Percentiles rank a stretch among this genome's conserved stretches.
Conservation (phyloP, 1,140 invertebrate species). For the Drosophila gunungcola region DNA sequence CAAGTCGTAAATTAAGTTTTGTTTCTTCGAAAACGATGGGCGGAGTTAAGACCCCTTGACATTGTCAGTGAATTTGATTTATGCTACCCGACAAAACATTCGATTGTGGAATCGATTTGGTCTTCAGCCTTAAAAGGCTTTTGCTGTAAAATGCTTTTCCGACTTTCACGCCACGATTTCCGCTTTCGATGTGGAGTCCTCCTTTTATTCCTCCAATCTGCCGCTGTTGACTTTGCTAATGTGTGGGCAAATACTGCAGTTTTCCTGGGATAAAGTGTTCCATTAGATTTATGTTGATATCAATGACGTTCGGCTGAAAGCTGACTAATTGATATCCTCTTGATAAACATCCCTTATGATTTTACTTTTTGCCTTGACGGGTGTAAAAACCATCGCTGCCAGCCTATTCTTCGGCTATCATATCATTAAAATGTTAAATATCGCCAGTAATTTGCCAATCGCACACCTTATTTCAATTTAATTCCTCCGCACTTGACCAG, state of each 20-base stretch:
- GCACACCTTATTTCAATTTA: slow-evolving; percentile 53
- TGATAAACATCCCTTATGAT: background rate
- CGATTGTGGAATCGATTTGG: slow-evolving; percentile 53
- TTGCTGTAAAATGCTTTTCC: slow-evolving; percentile 64
- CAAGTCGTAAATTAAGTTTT: slow-evolving; percentile 54
- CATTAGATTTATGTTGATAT: background rate
- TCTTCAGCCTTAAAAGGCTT: slow-evolving; percentile 67
- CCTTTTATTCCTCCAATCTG: slow-evolving; percentile 13
- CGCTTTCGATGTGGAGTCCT: slow-evolving; percentile 39
- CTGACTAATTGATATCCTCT: slow-evolving; percentile 14
- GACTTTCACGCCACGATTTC: slow-evolving; percentile 58
- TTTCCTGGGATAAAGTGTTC: slow-evolving; percentile 27
- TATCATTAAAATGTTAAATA: slow-evolving; percentile 58
- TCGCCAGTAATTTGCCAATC: slow-evolving; percentile 64
- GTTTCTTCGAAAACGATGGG: slow-evolving; percentile 30
- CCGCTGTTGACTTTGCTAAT: slow-evolving; percentile 73
- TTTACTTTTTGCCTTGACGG: background rate
- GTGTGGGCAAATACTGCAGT: slow-evolving; percentile 74
- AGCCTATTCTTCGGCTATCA: slow-evolving; percentile 58
- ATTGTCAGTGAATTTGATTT: slow-evolving; percentile 58
- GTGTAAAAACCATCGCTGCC: slow-evolving; percentile 5
- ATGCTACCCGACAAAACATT: slow-evolving; percentile 43
- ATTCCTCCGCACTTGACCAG: slow-evolving; percentile 47
- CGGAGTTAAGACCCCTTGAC: slow-evolving; percentile 37
- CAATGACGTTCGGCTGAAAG: background rate